Evolutionary conservation across 2,888 invertebrate genomes (phyloP).

Genomic region (Lycocerus yunnanus): DNA sequence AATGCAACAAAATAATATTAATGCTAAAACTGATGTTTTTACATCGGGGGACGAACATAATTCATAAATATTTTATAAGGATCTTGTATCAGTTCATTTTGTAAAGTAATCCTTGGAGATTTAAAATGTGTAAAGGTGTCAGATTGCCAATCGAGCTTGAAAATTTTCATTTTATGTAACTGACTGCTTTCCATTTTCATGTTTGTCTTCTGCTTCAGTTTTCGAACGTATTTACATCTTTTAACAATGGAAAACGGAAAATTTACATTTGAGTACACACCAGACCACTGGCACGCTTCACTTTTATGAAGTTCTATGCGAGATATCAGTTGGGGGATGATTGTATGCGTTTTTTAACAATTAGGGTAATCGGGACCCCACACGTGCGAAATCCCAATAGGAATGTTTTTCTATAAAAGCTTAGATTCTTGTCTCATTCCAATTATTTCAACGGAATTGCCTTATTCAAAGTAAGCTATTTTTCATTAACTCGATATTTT

Average conservation of each 20-base stretch:
- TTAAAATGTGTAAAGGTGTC: not conserved
- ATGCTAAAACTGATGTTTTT: not conserved
- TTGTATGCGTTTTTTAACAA: not conserved
- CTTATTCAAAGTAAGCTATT: not conserved
- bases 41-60: not conserved
- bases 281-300: too few relatives aligned
- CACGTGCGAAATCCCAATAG: not conserved
- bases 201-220: too few relatives aligned
- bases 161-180: not conserved
- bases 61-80: not conserved
- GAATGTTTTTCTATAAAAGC: not conserved
- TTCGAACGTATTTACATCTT: too few relatives aligned
- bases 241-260: too few relatives aligned
- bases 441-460: not conserved
- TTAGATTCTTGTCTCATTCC: not conserved
- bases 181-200: not conserved
- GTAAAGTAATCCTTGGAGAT: not conserved
- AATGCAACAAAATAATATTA: conserved; percentile 1
- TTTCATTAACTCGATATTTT: not conserved
- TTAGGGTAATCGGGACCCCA: not conserved
- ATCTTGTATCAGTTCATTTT: not conserved
- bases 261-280: too few relatives aligned
- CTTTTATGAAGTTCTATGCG: not conserved
- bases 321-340: not conserved
- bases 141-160: not conserved